Evolutionary conservation across 37 sponge, comb jelly and placozoan genomes (phyloP), one percentile per base, ranked within the genome.

Genomic region (Cladorhizidae sp.): DNA sequence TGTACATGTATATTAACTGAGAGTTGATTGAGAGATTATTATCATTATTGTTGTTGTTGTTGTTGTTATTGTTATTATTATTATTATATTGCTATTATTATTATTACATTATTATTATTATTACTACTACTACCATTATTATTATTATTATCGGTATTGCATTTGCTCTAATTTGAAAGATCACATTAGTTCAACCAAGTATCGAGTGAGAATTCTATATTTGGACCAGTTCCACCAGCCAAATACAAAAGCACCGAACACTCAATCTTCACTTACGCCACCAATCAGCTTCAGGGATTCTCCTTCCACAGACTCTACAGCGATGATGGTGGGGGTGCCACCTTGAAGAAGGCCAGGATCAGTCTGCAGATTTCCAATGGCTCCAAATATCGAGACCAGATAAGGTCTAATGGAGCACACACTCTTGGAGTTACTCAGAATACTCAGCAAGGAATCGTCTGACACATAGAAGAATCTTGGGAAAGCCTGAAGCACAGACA

Each of bases 401-500:
- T 88, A 81, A 0, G 92, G 88, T 23, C 42, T 41, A 69, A 95
- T 72, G 54, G 75, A 80, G 69, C 57, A 54, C 8, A 72, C 67
- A 18, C 88, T 80, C 70, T n/a, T 54, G 32, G 92, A 52, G 57
- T 74, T 64, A 42, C 92, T 88, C 40, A 95, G 87, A 54, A 95
- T 83, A 39, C 69, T 62, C 40, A 95, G 87, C 31, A 95, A 73
- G 20, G 81, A 76, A 32, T 87, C 75, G 61, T 91, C 92, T 14
- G 95, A 79, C 22, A 91, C 80, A 57, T 76, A 91, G 76, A 79
- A 87, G 57, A 91, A 85, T 50, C 92, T 51, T 23, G 92, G 92
- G 79, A 95, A 95, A 5, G 68, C 74, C 87, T 92, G 56, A 67
- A 31, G 72, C 23, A 29, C 26, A 29, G 20, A 36, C 26, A 36